These are phyloP conservation scores for Coelopa pilipes DNA, from an alignment of 2,888 invertebrate genomes.

Conservation along the genomic window DNA sequence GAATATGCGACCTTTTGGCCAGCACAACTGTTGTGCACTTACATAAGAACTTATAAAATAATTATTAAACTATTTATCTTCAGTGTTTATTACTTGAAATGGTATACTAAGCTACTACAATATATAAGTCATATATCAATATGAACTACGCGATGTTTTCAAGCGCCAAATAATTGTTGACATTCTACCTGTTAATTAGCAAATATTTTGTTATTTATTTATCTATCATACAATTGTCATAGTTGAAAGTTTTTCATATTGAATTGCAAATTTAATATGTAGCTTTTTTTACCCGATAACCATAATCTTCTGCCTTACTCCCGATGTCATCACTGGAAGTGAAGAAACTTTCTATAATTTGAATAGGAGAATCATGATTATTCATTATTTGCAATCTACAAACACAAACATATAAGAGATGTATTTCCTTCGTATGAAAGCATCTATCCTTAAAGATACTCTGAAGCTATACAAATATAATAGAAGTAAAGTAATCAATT, in stretches of 20 bases:
- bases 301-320: not conserved
- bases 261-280: not conserved
- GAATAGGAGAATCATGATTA: no score
- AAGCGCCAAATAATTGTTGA: not conserved
- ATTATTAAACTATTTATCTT: conserved; percentile 18
- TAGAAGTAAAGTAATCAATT: conserved; percentile 27
- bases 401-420: no score
- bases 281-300: not conserved
- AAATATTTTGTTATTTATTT: conserved; percentile 2
- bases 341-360: not conserved
- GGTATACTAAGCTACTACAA: conserved; percentile 1
- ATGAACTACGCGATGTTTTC: not conserved
- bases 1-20: conserved; percentile 17
- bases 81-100: conserved; percentile 18
- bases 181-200: not conserved
- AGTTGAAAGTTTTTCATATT: not conserved
- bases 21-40: conserved; percentile 1
- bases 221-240: not conserved
- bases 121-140: conserved; percentile 2
- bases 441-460: conserved; percentile 10
- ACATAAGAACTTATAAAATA: conserved; percentile 12
- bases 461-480: conserved; percentile 14
- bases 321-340: not conserved
- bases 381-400: not conserved
- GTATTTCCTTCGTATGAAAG: conserved; percentile 22